Conservation (phyloP, 1,140 invertebrate species). For the Cydia fagiglandana region DNA sequence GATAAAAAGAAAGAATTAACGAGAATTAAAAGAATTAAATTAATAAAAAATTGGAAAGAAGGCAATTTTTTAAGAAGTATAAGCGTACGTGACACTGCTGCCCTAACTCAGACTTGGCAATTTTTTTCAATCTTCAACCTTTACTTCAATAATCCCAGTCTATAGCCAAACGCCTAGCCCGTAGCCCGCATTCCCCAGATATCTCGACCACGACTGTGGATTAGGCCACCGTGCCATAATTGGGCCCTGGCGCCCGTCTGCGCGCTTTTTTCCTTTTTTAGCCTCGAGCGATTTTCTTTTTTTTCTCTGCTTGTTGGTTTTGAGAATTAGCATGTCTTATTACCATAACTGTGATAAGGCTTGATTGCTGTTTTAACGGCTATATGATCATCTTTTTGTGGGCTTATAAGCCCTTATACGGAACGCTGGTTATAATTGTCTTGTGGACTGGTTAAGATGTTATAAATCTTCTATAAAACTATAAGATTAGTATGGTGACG, state of each 20-base stretch:
- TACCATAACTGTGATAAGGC: slow-evolving; percentile 75
- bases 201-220: slow-evolving; percentile 29
- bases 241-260: slow-evolving; percentile 70
- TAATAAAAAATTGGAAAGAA: too few relatives aligned
- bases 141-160: background rate
- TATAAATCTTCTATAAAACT: too few relatives aligned
- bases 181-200: background rate
- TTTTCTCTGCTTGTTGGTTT: slow-evolving; percentile 74
- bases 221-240: slow-evolving; percentile 64
- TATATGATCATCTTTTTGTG: background rate
- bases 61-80: too few relatives aligned
- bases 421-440: background rate
- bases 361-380: slow-evolving; percentile 75
- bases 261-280: slow-evolving; percentile 63
- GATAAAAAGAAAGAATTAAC: too few relatives aligned
- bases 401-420: background rate
- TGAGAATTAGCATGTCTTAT: slow-evolving; percentile 79
- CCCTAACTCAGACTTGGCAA: background rate
- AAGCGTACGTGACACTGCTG: too few relatives aligned
- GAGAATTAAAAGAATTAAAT: too few relatives aligned
- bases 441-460: background rate
- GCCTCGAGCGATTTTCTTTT: slow-evolving; percentile 45
- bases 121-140: background rate
- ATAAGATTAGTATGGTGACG: too few relatives aligned
- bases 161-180: background rate